Base-by-base conservation (phyloP, 2,797 vertebrate species). In the Dendrocincla tyrannina region DNA sequence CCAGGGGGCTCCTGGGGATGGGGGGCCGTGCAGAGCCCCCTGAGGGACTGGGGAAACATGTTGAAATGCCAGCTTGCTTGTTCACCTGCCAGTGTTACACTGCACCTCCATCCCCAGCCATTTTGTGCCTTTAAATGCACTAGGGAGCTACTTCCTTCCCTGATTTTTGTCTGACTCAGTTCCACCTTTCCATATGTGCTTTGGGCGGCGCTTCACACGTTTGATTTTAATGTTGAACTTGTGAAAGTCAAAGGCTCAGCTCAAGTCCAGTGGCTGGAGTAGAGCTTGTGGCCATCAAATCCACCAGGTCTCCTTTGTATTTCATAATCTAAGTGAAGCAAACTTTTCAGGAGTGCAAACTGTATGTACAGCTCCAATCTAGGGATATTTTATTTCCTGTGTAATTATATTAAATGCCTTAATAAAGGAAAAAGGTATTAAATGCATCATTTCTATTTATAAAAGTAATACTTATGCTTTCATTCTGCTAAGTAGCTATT, bases 1-100 rank as follows among this genome's bases (percentile, higher is more conserved):
- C 91, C 62, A 94, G 69, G 88, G 95, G 95, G 94, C 97, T 97
- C 78, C 82, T 98, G 97, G 97, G 97, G 97, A 97, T 77, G 85
- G 89, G 95, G 96, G 97, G 96, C 97, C 91, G 94, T 87, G 90
- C 68, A 35, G 83, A 67, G 30, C 66, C 90, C 87, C 90, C 73
- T 52, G 80, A 94, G 88, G 94, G 75, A 89, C 95, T 82, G 58
- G 89, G 81, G 47, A 93, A 93, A 64, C 58, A 55, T 85, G 83
- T 63, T 95, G 44, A 7, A 50, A 78, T 44, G 42, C 25, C 15
- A 72, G 30, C 83, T 91, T 87, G 72, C 56, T 93, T 92, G 10
- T 11, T 79, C 13, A 15, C 77, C 69, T 44, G 39, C 28, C 32
- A 33, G 69, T 4, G 46, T n/a, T 60, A 13, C 10, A 4, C n/a